A percentile compares a stretch with the other conserved stretches of the same genome.
Evolutionary conservation across 35 echinoderm and acorn worm genomes (phyloP).

Genomic region (Anneissia japonica): DNA sequence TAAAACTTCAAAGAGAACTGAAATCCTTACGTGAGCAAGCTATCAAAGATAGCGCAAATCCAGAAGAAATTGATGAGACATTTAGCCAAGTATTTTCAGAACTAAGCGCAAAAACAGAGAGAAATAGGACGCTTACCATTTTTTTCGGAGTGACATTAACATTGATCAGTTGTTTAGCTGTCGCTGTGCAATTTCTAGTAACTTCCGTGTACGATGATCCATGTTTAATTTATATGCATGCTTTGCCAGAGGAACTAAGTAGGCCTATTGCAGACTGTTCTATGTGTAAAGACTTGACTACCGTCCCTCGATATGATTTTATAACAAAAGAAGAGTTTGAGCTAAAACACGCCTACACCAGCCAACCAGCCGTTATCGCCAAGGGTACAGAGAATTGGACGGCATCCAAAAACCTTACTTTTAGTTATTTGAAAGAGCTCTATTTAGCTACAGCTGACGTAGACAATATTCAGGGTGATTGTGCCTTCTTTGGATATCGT

Average conservation of each 20-base stretch:
- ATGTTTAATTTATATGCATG: slow-evolving; percentile 49
- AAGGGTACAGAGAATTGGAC: slow-evolving; percentile 60
- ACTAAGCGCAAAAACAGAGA: not conserved
- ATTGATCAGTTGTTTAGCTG: not conserved
- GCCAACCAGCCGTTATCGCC: slow-evolving; percentile 46
- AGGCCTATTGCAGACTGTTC: slow-evolving; percentile 53
- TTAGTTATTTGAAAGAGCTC: slow-evolving; percentile 59
- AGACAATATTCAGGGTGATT: slow-evolving; percentile 44
- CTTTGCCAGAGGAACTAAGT: slow-evolving; percentile 38
- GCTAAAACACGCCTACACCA: slow-evolving; percentile 69
- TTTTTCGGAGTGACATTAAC: too few relatives aligned
- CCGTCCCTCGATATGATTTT: slow-evolving; percentile 28
- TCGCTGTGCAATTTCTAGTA: not conserved
- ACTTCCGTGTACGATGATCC: not conserved
- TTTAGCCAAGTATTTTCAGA: not conserved
- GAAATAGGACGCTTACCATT: too few relatives aligned
- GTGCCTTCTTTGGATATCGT: slow-evolving; percentile 75
- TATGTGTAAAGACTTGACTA: slow-evolving; percentile 47
- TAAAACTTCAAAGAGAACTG: not conserved
- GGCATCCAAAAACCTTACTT: slow-evolving; percentile 56
- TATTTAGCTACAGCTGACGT: slow-evolving; percentile 20
- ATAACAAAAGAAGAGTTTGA: slow-evolving; percentile 62
- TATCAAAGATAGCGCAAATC: not conserved
- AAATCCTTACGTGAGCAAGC: not conserved
- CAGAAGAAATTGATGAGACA: not conserved